phyloP scores from a whole-genome alignment of 2,113 vertebrate species.

The Platanista minor region DNA sequence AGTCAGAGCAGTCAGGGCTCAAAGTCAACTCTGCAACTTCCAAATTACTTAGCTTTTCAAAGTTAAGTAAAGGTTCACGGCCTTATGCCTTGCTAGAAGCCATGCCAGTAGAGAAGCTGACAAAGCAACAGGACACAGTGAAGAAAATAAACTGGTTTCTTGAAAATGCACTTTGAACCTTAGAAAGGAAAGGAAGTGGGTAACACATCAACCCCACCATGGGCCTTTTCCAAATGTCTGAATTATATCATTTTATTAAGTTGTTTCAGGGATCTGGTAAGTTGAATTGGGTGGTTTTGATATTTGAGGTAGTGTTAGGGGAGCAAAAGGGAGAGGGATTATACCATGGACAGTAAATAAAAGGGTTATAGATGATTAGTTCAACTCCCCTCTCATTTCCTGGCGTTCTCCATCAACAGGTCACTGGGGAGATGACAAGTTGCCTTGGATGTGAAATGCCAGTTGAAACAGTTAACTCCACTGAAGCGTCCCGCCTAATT shows the following conservation, averaged over 20 bases:
- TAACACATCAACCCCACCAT: background rate
- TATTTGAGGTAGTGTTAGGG: background rate
- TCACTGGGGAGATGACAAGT: background rate
- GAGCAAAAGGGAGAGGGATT: background rate
- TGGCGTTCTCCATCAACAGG: background rate
- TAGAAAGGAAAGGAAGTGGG: background rate
- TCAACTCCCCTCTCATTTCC: background rate
- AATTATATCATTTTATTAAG: background rate
- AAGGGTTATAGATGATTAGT: background rate
- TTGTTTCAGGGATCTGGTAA: background rate
- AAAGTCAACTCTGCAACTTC: background rate
- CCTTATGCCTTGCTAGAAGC: background rate
- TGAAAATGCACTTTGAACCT: slow-evolving; percentile 7
- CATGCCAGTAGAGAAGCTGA: background rate
- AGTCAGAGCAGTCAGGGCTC: background rate
- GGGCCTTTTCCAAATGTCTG: background rate
- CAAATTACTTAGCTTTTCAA: background rate
- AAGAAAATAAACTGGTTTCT: background rate
- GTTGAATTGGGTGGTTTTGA: background rate
- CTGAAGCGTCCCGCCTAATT: background rate
- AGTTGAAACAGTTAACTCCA: background rate
- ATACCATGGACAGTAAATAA: background rate
- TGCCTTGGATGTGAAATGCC: background rate
- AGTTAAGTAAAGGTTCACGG: background rate
- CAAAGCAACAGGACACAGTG: background rate